A percentile compares a stretch with the other conserved stretches of the same genome.
Evolutionary conservation across 2,888 invertebrate genomes (phyloP).

Genomic region (Drosophila meridiana): DNA sequence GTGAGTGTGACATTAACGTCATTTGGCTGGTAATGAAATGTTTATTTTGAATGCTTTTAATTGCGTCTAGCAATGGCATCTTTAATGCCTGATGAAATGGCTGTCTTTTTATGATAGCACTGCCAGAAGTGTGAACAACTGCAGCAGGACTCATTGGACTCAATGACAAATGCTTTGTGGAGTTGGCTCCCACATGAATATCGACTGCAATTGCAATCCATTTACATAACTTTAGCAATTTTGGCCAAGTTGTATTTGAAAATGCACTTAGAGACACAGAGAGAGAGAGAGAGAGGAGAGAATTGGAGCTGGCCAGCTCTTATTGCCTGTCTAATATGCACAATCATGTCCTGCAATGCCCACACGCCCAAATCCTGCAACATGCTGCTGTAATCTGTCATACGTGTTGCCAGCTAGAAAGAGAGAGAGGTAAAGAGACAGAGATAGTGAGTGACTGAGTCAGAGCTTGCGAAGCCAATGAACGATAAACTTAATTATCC

Average conservation of each 20-base stretch:
- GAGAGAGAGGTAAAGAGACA: neutral
- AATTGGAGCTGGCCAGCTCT: conserved; percentile 20
- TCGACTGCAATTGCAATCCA: conserved; percentile 16
- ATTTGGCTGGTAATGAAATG: conserved; percentile 69
- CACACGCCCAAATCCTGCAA: conserved; percentile 10
- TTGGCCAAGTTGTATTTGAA: conserved; percentile 57
- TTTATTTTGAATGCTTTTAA: conserved; percentile 70
- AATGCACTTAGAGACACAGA: conserved; percentile 63
- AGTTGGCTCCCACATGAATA: conserved; percentile 20
- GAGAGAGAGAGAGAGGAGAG: neutral
- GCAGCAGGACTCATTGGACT: conserved; percentile 15
- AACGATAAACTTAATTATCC: conserved; percentile 84
- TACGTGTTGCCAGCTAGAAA: conserved; percentile 37
- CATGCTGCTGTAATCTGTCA: conserved; percentile 66
- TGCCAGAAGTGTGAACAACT: conserved; percentile 37
- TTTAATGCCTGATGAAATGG: conserved; percentile 70
- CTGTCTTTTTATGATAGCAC: conserved; percentile 44
- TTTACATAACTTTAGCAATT: conserved; percentile 45
- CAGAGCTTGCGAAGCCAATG: conserved; percentile 68
- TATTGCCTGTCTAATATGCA: conserved; percentile 57
- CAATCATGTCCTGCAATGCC: conserved; percentile 49
- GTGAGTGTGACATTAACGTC: conserved; percentile 33
- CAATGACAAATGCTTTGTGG: neutral
- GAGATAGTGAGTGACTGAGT: conserved; percentile 1
- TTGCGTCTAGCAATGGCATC: conserved; percentile 73